A percentile compares a stretch with the other conserved stretches of the same genome.
These are phyloP conservation scores for Willowsia nigromaculata DNA, from an alignment of 2,888 invertebrate genomes.

Conservation along the genomic window DNA sequence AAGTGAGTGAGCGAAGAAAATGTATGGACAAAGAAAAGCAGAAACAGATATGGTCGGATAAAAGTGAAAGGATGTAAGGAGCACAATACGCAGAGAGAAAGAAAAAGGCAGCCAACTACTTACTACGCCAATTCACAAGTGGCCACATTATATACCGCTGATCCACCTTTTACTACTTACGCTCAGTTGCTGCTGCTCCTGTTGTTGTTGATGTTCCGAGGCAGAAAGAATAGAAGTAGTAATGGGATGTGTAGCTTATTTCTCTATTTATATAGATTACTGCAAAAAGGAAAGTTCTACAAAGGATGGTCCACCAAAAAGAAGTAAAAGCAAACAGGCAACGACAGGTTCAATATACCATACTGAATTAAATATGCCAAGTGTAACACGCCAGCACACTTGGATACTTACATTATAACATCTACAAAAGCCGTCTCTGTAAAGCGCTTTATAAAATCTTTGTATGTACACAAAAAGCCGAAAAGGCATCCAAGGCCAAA, in stretches of 20 bases:
- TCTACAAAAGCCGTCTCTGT: not conserved
- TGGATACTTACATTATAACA: not conserved
- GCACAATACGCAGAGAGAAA: not conserved
- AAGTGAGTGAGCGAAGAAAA: not conserved
- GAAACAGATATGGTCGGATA: not conserved
- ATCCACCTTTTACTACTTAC: slow-evolving; percentile 36
- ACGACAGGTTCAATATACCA: slow-evolving; percentile 25
- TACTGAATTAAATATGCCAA: slow-evolving; percentile 35
- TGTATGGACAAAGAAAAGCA: not conserved
- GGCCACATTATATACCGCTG: slow-evolving; percentile 45
- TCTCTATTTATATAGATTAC: not conserved
- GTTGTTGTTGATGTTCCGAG: not conserved
- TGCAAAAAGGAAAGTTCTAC: not conserved
- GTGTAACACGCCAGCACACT: not conserved
- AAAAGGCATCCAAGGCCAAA: not conserved
- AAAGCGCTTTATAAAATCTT: not conserved
- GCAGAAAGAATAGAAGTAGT: not conserved
- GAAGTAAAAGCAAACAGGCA: not conserved
- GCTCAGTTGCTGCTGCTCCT: not conserved
- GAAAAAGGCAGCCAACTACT: not conserved
- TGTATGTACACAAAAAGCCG: not conserved
- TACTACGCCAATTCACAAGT: slow-evolving; percentile 43
- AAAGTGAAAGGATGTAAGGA: not conserved
- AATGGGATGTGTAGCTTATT: not conserved
- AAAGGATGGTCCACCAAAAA: not conserved